phyloP scores from a whole-genome alignment of 2,797 vertebrate genomes.

The Hippoglossus hippoglossus region DNA sequence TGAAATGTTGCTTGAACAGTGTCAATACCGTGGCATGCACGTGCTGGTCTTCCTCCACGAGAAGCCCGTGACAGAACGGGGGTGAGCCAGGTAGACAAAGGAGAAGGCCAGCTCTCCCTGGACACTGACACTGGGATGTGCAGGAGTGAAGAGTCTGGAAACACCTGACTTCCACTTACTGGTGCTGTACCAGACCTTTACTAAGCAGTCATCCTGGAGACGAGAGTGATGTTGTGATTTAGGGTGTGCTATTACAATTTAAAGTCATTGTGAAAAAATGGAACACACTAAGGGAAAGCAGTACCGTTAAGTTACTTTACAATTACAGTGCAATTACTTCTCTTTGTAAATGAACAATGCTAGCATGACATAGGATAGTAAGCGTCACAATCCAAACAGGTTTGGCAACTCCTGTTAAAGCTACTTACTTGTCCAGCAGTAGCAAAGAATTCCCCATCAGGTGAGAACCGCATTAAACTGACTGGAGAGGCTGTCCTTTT shows the following conservation, averaged over 20 bases:
- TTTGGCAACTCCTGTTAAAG: neutral
- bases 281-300: neutral
- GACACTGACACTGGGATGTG: slow-evolving; percentile 75
- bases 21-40: slow-evolving; percentile 92
- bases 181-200: slow-evolving; percentile 97
- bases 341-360: neutral
- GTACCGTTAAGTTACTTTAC: no score
- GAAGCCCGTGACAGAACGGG: slow-evolving; percentile 94
- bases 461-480: slow-evolving; percentile 95
- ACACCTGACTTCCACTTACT: slow-evolving; percentile 91
- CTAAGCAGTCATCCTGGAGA: slow-evolving; percentile 93
- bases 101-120: slow-evolving; percentile 91
- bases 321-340: no score
- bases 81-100: slow-evolving; percentile 97
- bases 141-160: slow-evolving; percentile 83
- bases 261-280: neutral
- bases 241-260: neutral
- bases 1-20: neutral
- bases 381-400: neutral
- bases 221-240: neutral
- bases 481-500: slow-evolving; percentile 93
- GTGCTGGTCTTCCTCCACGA: slow-evolving; percentile 99
- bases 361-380: neutral
- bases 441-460: slow-evolving; percentile 97
- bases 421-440: slow-evolving; percentile 93